Evolutionary conservation across 2,888 invertebrate species (phyloP).

Genomic region (Cerastis rubricosa): DNA sequence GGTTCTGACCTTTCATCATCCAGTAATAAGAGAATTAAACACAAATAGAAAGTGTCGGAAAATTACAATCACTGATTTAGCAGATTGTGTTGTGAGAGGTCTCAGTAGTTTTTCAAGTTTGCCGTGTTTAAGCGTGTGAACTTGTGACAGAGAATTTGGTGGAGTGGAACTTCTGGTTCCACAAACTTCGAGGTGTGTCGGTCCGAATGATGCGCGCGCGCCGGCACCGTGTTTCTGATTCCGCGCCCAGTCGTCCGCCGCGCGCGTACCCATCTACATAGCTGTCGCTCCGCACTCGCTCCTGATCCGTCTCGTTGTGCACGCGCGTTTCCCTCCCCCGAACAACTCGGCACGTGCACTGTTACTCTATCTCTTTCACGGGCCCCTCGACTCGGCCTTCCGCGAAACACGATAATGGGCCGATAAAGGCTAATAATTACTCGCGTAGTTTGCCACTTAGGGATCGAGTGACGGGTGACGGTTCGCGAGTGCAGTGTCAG

Average conservation of each 20-base stretch:
- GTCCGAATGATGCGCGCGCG: constrained; percentile 65
- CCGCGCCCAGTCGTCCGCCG: constrained; percentile 65
- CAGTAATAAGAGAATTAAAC: not conserved
- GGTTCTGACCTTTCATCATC: not conserved
- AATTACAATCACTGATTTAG: not conserved
- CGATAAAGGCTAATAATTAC: constrained; percentile 81
- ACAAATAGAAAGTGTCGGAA: not conserved
- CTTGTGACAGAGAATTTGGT: not conserved
- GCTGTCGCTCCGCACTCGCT: constrained; percentile 73
- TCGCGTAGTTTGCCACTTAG: constrained; percentile 65
- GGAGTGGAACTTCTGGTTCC: constrained; percentile 40
- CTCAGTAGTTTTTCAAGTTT: not conserved
- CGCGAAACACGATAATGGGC: constrained; percentile 81
- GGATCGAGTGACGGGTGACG: constrained; percentile 69
- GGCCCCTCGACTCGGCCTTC: constrained; percentile 73
- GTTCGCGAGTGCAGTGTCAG: constrained; percentile 79
- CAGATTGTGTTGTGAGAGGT: not conserved
- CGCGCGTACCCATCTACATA: constrained; percentile 61
- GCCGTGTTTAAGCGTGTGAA: not conserved
- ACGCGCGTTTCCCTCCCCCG: constrained; percentile 73
- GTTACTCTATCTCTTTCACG: constrained; percentile 67
- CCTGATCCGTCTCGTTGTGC: constrained; percentile 75
- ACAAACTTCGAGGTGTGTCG: constrained; percentile 1
- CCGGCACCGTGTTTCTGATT: constrained; percentile 55
- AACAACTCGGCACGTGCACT: constrained; percentile 73